phyloP scores from a whole-genome alignment of 2,888 invertebrate species.

The Muscina levida region DNA sequence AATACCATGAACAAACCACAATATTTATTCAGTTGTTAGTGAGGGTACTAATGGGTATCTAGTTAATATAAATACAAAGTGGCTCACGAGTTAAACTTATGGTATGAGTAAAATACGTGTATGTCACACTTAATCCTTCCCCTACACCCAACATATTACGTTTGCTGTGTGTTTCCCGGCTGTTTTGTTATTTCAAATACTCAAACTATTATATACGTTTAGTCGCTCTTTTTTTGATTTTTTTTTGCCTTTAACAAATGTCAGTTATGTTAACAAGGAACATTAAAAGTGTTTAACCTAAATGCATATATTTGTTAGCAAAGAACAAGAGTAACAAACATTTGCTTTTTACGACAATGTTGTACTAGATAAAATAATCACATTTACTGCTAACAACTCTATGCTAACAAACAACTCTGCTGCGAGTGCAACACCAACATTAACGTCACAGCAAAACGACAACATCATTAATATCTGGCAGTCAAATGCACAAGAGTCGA shows the following conservation, averaged over 20 bases:
- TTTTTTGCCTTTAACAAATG: constrained; percentile 30
- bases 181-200: background rate
- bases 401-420: background rate
- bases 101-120: too few species aligned
- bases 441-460: background rate
- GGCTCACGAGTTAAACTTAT: too few species aligned
- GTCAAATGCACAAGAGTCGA: constrained; percentile 30
- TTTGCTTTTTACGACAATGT: constrained; percentile 18
- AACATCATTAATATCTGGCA: constrained; percentile 44
- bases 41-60: too few species aligned
- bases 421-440: background rate
- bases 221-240: constrained; percentile 9
- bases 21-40: too few species aligned
- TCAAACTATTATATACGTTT: too few species aligned
- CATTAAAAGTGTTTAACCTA: constrained; percentile 43
- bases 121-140: too few species aligned
- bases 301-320: constrained; percentile 45
- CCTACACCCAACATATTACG: too few species aligned
- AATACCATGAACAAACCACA: too few species aligned
- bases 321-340: background rate
- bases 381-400: constrained; percentile 35
- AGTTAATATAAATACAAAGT: too few species aligned
- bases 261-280: constrained; percentile 12
- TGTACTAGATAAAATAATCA: constrained; percentile 37
- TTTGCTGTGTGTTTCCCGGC: too few species aligned